Evolutionary conservation across 37 sponge, comb jelly and placozoan genomes (phyloP).

Genomic region (Hexactinellida sp.): DNA sequence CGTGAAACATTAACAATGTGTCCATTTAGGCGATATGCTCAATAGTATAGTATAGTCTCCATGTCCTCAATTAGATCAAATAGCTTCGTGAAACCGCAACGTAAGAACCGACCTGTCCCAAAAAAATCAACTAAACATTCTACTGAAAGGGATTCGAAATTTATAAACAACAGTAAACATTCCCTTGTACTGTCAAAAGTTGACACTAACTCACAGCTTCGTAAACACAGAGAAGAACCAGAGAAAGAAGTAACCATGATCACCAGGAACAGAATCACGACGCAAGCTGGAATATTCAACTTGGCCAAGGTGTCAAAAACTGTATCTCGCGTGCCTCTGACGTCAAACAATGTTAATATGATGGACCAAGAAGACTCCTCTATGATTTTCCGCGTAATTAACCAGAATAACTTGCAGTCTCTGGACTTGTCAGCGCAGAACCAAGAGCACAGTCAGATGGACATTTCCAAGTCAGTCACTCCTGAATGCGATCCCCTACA

Average conservation of each 20-base stretch:
- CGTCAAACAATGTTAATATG: background rate
- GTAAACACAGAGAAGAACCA: background rate
- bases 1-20: no score
- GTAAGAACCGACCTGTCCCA: background rate
- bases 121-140: background rate
- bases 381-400: background rate
- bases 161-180: background rate
- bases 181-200: background rate
- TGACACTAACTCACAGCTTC: background rate
- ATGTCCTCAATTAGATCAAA: background rate
- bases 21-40: no score
- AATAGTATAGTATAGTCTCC: background rate
- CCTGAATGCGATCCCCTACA: background rate
- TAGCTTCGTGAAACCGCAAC: background rate
- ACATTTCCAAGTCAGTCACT: background rate
- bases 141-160: background rate
- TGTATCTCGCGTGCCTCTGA: background rate
- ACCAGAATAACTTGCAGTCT: background rate
- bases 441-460: background rate
- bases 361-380: background rate
- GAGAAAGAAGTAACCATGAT: background rate
- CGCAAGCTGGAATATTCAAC: background rate
- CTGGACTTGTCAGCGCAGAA: background rate
- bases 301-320: conserved; percentile 15
- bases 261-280: background rate